Conservation (phyloP, 2,888 invertebrate genomes). For the Bimastos eiseni region DNA sequence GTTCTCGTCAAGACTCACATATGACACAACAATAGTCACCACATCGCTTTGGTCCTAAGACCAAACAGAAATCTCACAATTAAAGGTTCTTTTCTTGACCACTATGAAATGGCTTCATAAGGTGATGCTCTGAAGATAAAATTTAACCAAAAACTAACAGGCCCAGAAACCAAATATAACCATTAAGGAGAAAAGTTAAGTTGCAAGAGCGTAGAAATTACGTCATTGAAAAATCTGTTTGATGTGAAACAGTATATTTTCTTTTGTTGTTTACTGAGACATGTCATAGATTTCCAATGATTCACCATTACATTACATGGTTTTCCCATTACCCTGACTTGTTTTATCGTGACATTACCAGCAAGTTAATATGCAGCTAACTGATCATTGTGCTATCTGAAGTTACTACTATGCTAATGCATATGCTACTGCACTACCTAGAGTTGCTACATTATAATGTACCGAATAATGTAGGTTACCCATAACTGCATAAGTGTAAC, state of each 20-base stretch:
- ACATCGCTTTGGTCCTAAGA: conserved; percentile 45
- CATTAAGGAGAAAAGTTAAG: not conserved
- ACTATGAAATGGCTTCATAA: too few species aligned
- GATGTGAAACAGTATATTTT: too few species aligned
- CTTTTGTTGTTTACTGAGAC: too few species aligned
- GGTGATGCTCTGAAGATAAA: not conserved
- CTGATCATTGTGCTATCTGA: not conserved
- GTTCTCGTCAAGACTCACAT: conserved; percentile 53
- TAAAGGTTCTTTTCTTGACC: not conserved
- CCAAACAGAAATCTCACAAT: not conserved
- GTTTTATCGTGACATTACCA: too few species aligned
- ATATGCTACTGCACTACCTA: not conserved
- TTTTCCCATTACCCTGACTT: too few species aligned
- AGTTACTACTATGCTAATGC: not conserved
- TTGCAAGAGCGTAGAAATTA: not conserved
- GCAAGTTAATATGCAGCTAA: not conserved
- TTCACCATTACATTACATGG: too few species aligned
- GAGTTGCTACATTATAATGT: too few species aligned
- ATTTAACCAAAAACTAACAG: not conserved
- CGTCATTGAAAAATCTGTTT: too few species aligned
- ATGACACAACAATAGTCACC: conserved; percentile 56
- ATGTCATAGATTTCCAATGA: too few species aligned
- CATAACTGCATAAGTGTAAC: too few species aligned
- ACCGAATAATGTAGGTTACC: too few species aligned
- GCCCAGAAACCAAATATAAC: not conserved